Conservation (phyloP, 2,888 invertebrate genomes). For the Esperia sulphurella region DNA sequence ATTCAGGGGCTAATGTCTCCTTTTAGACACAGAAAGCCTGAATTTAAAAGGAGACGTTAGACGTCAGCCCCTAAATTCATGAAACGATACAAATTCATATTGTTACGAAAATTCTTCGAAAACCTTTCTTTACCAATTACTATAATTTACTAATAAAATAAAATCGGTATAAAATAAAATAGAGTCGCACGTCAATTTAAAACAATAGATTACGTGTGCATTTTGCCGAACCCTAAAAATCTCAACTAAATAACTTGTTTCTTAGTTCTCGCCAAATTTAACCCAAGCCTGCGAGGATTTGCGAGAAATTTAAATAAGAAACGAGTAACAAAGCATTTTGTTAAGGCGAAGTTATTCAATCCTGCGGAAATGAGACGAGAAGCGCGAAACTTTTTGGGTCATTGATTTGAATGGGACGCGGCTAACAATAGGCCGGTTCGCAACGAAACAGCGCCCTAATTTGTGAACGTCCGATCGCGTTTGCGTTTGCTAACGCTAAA, state of each 20-base stretch:
- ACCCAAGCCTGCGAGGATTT: slow-evolving; percentile 30
- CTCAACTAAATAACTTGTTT: slow-evolving; percentile 21
- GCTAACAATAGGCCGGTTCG: not conserved
- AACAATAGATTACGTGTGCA: too few relatives aligned
- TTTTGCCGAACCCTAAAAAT: slow-evolving; percentile 11
- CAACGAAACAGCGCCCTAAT: slow-evolving; percentile 2
- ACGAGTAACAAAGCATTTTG: slow-evolving; percentile 46
- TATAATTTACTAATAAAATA: too few relatives aligned
- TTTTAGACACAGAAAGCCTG: too few relatives aligned
- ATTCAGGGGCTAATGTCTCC: too few relatives aligned
- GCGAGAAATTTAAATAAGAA: slow-evolving; percentile 45
- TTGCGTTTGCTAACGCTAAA: not conserved
- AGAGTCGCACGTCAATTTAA: too few relatives aligned
- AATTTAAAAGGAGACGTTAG: too few relatives aligned
- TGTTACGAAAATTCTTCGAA: too few relatives aligned
- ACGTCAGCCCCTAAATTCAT: too few relatives aligned
- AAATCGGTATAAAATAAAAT: too few relatives aligned
- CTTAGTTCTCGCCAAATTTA: slow-evolving; percentile 26
- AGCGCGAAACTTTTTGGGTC: slow-evolving; percentile 38
- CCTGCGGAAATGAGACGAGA: slow-evolving; percentile 46
- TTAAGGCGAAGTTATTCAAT: slow-evolving; percentile 47
- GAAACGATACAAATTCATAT: too few relatives aligned
- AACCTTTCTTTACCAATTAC: too few relatives aligned
- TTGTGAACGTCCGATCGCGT: slow-evolving; percentile 3
- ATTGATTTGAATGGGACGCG: slow-evolving; percentile 6